Conservation (phyloP, 2,888 invertebrate genomes). For the Chymomyza caudatula region DNA sequence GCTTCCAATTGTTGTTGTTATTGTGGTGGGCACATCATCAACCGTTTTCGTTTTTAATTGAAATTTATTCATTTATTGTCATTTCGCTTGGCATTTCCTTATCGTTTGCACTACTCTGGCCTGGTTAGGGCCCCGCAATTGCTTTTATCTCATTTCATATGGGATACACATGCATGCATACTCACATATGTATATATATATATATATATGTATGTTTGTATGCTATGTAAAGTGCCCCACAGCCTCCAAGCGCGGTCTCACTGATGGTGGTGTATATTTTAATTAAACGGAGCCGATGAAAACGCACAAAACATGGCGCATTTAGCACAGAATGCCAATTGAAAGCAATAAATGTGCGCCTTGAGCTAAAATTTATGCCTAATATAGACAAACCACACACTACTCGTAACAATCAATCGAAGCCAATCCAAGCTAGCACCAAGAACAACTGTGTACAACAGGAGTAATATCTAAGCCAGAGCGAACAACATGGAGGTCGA, state of each 20-base stretch:
- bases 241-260: neutral
- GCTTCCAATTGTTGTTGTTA: neutral
- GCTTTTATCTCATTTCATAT: constrained; percentile 11
- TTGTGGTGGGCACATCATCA: neutral
- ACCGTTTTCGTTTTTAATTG: constrained; percentile 51
- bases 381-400: constrained; percentile 53
- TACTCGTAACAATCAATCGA: constrained; percentile 40
- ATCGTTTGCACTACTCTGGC: neutral
- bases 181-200: constrained; percentile 22
- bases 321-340: constrained; percentile 46
- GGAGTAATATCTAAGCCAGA: constrained; percentile 6
- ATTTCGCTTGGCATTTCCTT: constrained; percentile 8
- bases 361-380: constrained; percentile 11
- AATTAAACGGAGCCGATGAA: constrained; percentile 41
- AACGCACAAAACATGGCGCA: constrained; percentile 21
- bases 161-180: constrained; percentile 9
- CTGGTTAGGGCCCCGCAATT: neutral
- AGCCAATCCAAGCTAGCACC: constrained; percentile 13
- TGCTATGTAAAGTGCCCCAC: neutral
- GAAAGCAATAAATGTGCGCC: constrained; percentile 59
- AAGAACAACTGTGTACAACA: neutral
- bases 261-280: constrained; percentile 16
- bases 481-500: constrained; percentile 49
- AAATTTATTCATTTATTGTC: constrained; percentile 57
- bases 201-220: constrained; percentile 8